These are phyloP conservation scores for Prochilodus magdalenae DNA, from an alignment of 2,113 vertebrate genomes.

Conservation along the genomic window DNA sequence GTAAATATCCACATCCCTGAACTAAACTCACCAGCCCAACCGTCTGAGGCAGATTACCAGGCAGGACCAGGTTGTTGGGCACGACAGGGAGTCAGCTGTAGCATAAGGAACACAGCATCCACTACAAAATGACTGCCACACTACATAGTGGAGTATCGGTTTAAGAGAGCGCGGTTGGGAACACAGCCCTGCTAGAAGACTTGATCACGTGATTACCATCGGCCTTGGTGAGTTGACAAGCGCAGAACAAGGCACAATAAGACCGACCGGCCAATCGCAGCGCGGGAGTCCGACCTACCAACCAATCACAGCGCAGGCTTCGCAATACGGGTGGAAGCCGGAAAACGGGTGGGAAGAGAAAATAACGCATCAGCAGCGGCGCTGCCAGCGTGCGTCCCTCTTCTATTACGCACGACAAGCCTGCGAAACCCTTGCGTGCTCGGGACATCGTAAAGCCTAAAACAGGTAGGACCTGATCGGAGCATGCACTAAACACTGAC, in stretches of 20 bases:
- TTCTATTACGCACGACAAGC: slow-evolving; percentile 5
- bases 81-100: no score
- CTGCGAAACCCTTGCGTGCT: background rate
- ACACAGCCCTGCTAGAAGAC: background rate
- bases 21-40: no score
- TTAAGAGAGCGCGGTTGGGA: background rate
- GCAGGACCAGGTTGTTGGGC: no score
- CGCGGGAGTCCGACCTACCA: background rate
- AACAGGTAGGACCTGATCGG: slow-evolving; percentile 46
- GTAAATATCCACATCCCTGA: no score
- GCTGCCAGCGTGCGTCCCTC: slow-evolving; percentile 24
- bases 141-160: background rate
- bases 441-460: slow-evolving; percentile 11
- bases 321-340: background rate
- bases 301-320: background rate
- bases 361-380: slow-evolving; percentile 1
- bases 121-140: background rate
- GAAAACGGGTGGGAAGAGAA: background rate
- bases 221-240: background rate
- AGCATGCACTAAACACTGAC: background rate
- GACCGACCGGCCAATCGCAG: background rate
- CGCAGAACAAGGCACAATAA: background rate
- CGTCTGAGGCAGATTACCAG: no score
- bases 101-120: no score
- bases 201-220: background rate